A percentile compares a stretch with the other conserved stretches of the same genome.
phyloP scores from a whole-genome alignment of 2,797 vertebrate genomes.

The Platyrinchus mystaceus region DNA sequence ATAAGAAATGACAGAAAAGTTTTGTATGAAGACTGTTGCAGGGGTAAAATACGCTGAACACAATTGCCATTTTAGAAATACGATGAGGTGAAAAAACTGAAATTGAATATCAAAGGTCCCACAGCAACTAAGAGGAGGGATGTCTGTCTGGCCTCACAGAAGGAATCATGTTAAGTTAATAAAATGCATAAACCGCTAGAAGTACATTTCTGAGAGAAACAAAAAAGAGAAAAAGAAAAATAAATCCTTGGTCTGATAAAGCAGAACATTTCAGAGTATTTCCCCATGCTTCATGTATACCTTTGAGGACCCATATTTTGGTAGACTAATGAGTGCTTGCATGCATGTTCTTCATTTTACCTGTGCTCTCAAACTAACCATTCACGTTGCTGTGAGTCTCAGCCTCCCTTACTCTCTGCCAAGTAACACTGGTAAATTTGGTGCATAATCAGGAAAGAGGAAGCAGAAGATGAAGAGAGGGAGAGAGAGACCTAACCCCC shows the following conservation, averaged over 20 bases:
- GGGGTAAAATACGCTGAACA: background rate
- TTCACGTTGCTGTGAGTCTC: background rate
- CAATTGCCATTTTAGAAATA: background rate
- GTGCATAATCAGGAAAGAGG: background rate
- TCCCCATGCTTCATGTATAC: background rate
- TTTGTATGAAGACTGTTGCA: background rate
- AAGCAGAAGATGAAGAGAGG: background rate
- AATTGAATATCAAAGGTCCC: background rate
- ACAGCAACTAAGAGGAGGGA: background rate
- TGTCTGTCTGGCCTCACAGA: background rate
- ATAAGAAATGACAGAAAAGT: background rate
- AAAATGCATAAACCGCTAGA: background rate
- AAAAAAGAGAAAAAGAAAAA: background rate
- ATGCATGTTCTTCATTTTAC: background rate
- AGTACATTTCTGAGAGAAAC: background rate
- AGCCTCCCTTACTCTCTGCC: background rate
- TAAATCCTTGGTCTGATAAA: background rate
- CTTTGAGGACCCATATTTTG: background rate
- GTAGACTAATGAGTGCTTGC: background rate
- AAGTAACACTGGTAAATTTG: background rate
- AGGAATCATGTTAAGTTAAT: background rate
- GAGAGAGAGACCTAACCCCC: background rate
- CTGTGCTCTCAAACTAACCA: background rate
- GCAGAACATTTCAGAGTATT: background rate
- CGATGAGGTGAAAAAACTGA: background rate